Evolutionary conservation across 2,113 vertebrate species (phyloP).

Genomic region (Castor canadensis): DNA sequence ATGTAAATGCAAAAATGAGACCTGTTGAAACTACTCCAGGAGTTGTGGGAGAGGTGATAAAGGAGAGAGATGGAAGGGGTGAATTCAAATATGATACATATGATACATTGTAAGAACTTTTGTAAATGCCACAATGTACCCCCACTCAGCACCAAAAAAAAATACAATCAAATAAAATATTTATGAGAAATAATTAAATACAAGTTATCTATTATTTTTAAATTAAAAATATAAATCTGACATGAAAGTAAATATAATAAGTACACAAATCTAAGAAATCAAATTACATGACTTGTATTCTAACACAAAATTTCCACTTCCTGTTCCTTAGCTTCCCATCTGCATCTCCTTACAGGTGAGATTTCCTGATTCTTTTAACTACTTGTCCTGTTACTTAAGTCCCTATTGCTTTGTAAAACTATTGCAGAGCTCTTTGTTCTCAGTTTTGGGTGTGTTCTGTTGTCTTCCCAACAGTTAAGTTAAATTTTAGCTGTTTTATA

Average conservation of each 20-base stretch:
- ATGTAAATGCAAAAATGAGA: no score
- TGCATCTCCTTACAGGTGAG: accelerated
- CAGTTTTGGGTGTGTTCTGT: neutral
- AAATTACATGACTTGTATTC: neutral
- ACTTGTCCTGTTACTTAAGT: neutral
- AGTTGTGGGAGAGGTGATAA: no score
- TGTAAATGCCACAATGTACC: no score
- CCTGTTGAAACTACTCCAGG: no score
- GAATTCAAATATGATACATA: no score
- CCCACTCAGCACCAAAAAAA: no score
- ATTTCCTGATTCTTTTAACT: neutral
- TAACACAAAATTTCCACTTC: neutral
- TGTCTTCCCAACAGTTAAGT: neutral
- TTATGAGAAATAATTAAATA: neutral
- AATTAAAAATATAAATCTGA: neutral
- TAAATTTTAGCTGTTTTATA: neutral
- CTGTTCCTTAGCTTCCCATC: neutral
- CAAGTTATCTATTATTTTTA: neutral
- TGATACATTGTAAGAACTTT: no score
- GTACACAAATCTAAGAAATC: neutral
- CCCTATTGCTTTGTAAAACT: neutral
- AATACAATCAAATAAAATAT: no score
- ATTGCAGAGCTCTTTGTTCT: accelerated
- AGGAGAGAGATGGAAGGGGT: no score
- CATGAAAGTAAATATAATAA: neutral